A percentile compares a stretch with the other conserved stretches of the same genome.
These are phyloP conservation scores for Adelges cooleyi DNA, from an alignment of 1,140 invertebrate species.

Conservation along the genomic window DNA sequence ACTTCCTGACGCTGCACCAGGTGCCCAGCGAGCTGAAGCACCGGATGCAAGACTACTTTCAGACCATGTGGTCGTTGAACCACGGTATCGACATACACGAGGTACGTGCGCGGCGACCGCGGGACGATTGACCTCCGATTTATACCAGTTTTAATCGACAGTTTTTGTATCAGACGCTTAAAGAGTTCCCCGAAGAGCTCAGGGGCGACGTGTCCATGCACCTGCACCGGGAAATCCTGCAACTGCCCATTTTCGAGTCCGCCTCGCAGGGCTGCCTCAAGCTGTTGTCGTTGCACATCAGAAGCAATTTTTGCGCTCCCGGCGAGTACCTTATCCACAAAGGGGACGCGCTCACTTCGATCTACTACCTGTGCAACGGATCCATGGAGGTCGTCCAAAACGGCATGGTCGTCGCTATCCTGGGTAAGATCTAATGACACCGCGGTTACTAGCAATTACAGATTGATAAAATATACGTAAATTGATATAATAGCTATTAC, in stretches of 20 bases:
- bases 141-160: not conserved
- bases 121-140: no score
- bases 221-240: slow-evolving; percentile 85
- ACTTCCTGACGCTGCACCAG: slow-evolving; percentile 92
- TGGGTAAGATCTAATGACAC: slow-evolving; percentile 63
- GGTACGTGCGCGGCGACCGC: slow-evolving; percentile 46
- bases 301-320: slow-evolving; percentile 87
- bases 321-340: slow-evolving; percentile 94
- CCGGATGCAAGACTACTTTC: slow-evolving; percentile 96
- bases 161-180: slow-evolving; percentile 59
- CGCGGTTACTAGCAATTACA: no score
- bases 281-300: slow-evolving; percentile 76
- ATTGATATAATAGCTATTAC: no score
- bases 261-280: slow-evolving; percentile 87
- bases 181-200: slow-evolving; percentile 92
- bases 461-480: no score
- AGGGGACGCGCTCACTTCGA: slow-evolving; percentile 89
- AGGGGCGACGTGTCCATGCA: slow-evolving; percentile 91
- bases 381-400: slow-evolving; percentile 98
- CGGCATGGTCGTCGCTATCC: slow-evolving; percentile 94
- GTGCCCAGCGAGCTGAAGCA: slow-evolving; percentile 91
- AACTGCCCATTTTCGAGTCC: slow-evolving; percentile 84
- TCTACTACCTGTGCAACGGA: slow-evolving; percentile 93
- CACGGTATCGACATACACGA: slow-evolving; percentile 97
- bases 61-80: slow-evolving; percentile 96